Evolutionary conservation across 2,113 vertebrate genomes (phyloP).

Genomic region (Tyto alba): DNA sequence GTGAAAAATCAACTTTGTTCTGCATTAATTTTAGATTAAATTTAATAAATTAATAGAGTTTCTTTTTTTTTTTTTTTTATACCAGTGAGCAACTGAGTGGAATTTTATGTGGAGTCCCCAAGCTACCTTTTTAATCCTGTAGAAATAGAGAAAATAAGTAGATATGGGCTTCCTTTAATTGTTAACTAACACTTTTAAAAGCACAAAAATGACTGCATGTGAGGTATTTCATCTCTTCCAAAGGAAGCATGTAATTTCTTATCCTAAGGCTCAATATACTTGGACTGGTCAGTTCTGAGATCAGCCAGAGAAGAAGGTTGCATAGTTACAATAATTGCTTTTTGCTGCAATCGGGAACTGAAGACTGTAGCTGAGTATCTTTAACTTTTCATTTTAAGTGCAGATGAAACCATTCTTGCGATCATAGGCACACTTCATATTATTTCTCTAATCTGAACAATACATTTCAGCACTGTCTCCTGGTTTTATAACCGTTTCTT

Average conservation of each 20-base stretch:
- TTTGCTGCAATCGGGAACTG: background rate
- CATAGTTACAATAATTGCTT: background rate
- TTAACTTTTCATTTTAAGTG: background rate
- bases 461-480: background rate
- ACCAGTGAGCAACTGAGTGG: background rate
- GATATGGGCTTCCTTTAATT: background rate
- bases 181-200: background rate
- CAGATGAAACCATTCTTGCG: background rate
- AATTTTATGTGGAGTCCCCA: background rate
- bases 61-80: background rate
- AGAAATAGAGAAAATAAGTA: background rate
- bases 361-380: background rate
- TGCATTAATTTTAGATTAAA: slow-evolving; percentile 22
- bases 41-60: background rate
- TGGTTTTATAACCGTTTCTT: background rate
- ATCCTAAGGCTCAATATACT: background rate
- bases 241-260: background rate
- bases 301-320: background rate
- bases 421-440: background rate
- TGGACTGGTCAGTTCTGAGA: background rate
- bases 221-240: background rate
- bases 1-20: background rate
- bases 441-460: background rate
- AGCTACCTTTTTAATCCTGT: background rate
- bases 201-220: background rate